Evolutionary conservation across 1,140 invertebrate species (phyloP), one percentile per base, ranked within the genome.

Genomic region (Homalodisca vitripennis): DNA sequence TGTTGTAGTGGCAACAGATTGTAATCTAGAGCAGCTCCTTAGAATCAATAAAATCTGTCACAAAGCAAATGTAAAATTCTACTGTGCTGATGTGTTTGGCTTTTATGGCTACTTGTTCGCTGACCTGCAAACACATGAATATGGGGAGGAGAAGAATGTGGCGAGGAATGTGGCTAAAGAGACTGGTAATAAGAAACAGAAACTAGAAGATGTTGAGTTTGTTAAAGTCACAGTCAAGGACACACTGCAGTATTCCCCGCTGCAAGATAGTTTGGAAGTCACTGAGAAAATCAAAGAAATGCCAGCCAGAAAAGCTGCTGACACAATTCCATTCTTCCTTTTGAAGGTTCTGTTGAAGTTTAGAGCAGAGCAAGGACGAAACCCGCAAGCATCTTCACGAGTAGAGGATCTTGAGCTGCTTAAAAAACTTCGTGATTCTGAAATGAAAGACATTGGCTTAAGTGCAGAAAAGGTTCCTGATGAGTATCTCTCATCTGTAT

Each of bases 71-170:
- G 87, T 96, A 1, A 91, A 93, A 75, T 96, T 98, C 75, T 92
- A 94, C 75, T 89, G 89, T 75, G 92, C 92, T 0, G 93, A 96
- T 82, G 92, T 97, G 20, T 98, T 91, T 89, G 98, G 98, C 60
- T 91, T 89, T 78, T 93, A 93, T 84, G 96, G 97, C 1, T 98
- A 90, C 80, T 89, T 89, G 74, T 97, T 98, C 81, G 85, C 90
- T 32, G 96, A 99, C 84, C 84, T 98, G 17, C 87, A 90, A 46
- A 85, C 87, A 31, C 94, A 97, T 79, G 86, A 92, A 74, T 98
- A 89, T 83, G 89, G 88, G 24, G 92, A 94, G 90, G 3, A 55
- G 14, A 34, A 64, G 26, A 22, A 22, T 13, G 2, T 20, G 46
- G 51, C 22, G 17, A 63, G 47, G 63, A n/a, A 48, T 27, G 27